These are phyloP conservation scores for Bombus pascuorum DNA, from an alignment of 1,140 invertebrate species.

Conservation along the genomic window DNA sequence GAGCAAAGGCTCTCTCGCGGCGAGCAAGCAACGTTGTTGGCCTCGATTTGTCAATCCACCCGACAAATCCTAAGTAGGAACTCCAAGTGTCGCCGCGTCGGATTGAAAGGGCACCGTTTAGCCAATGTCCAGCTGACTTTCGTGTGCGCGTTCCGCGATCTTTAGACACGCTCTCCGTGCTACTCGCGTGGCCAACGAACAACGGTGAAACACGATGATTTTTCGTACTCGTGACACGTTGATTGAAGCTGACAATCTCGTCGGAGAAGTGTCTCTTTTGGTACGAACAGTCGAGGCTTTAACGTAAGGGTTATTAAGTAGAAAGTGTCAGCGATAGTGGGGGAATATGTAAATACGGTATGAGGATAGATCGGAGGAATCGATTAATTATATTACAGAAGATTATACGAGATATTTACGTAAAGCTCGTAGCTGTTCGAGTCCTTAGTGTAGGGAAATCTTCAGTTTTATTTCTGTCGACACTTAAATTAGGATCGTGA, in stretches of 20 bases:
- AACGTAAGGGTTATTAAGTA: not conserved
- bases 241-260: not conserved
- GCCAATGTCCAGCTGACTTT: conserved; percentile 27
- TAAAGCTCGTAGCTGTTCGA: too few relatives aligned
- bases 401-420: too few relatives aligned
- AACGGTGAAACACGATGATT: not conserved
- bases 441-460: too few relatives aligned
- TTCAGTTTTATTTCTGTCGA: too few relatives aligned
- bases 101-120: conserved; percentile 56
- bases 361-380: not conserved
- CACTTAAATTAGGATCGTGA: too few relatives aligned
- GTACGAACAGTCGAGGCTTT: too few relatives aligned
- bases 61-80: conserved; percentile 70
- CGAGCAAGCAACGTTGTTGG: conserved; percentile 55
- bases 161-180: not conserved
- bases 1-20: conserved; percentile 20
- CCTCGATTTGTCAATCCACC: conserved; percentile 71
- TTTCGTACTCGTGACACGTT: not conserved
- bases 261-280: too few relatives aligned
- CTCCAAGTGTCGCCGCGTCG: conserved; percentile 56
- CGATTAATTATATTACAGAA: not conserved
- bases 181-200: not conserved
- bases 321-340: not conserved
- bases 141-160: conserved; percentile 19
- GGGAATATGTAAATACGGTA: not conserved